These are phyloP conservation scores for Moxostoma hubbsi DNA, from an alignment of 2,797 vertebrate genomes.

Conservation along the genomic window DNA sequence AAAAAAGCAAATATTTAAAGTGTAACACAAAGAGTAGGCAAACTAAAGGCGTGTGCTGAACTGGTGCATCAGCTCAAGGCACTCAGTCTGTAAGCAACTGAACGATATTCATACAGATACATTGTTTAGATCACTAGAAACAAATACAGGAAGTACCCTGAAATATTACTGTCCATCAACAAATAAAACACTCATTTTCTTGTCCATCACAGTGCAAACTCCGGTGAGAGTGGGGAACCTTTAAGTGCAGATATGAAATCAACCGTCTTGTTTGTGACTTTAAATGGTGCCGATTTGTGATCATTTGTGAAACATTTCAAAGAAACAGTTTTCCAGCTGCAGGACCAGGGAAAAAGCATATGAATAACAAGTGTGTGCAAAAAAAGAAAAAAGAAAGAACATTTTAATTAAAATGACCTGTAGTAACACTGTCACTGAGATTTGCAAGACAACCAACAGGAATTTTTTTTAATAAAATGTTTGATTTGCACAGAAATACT, in stretches of 20 bases:
- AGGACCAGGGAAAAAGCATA: slow-evolving; percentile 63
- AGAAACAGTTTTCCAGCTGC: slow-evolving; percentile 71
- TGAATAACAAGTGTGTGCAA: slow-evolving; percentile 48
- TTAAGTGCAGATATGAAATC: neutral
- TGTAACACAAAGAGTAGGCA: slow-evolving; percentile 64
- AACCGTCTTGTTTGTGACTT: neutral
- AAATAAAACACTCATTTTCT: slow-evolving; percentile 60
- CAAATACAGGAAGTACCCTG: slow-evolving; percentile 53
- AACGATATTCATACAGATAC: slow-evolving; percentile 78
- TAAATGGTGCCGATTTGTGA: slow-evolving; percentile 10
- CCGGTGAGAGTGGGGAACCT: slow-evolving; percentile 60
- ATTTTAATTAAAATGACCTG: slow-evolving; percentile 53
- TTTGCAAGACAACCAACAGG: slow-evolving; percentile 62
- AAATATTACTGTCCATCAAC: slow-evolving; percentile 62
- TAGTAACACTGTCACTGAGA: slow-evolving; percentile 66
- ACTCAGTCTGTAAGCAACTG: slow-evolving; percentile 83
- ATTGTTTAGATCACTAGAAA: slow-evolving; percentile 62
- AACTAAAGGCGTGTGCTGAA: slow-evolving; percentile 74
- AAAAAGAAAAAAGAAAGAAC: slow-evolving; percentile 49
- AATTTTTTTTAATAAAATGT: slow-evolving; percentile 62
- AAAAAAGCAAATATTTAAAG: slow-evolving; percentile 61
- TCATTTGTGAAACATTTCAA: slow-evolving; percentile 49
- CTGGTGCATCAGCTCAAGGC: slow-evolving; percentile 84
- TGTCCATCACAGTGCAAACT: slow-evolving; percentile 78
- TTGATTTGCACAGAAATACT: slow-evolving; percentile 76